Base-by-base conservation (phyloP, 1,140 invertebrate species). In the Drosophila arizonae region DNA sequence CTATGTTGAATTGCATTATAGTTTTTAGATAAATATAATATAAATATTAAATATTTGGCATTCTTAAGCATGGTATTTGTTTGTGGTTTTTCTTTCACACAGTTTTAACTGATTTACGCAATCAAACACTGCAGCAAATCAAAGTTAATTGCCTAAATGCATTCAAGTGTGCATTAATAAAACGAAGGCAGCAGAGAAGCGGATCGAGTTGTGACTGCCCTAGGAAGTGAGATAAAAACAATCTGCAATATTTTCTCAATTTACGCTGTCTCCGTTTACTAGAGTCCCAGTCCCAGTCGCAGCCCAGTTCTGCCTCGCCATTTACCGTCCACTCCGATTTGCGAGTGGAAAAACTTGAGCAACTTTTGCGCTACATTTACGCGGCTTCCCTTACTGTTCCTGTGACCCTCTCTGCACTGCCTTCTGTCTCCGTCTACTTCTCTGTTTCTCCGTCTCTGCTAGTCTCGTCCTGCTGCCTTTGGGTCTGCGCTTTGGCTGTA, bases 361-460 rank as follows among this genome's bases (percentile, higher is more conserved):
- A 85, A 85, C 81, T 85, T 81, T 86, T 81, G 67, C 67, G 76
- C 76, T 71, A 79, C 78, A 87, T 81, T 86, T 87, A 56, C 67
- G 72, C 69, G 76, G 79, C 63, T 73, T 86, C 82, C 68, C 72
- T 77, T 55, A 28, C 58, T 62, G 55, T 63, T 45, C 62, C 51
- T 72, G 10, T 26, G 45, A 13, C 46, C 9, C 28, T 43, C 26
- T 6, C 21, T 30, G 9, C 24, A 33, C 24, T 36, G 4, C 17
- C 21, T 4, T 21, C 24, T 17, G 17, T 60, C 36, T 63, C 21
- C 1, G 21, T 24, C 21, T 24, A 24, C 21, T 24, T 24, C 21
- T 24, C 21, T 24, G 21, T 48, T 28, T 8, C 15, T 17, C 43
- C 8, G 11, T 39, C 17, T 17, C 13, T 54, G 33, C 33, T 33